Conservation (phyloP, 2,888 invertebrate species). For the Amphipoea oculea region DNA sequence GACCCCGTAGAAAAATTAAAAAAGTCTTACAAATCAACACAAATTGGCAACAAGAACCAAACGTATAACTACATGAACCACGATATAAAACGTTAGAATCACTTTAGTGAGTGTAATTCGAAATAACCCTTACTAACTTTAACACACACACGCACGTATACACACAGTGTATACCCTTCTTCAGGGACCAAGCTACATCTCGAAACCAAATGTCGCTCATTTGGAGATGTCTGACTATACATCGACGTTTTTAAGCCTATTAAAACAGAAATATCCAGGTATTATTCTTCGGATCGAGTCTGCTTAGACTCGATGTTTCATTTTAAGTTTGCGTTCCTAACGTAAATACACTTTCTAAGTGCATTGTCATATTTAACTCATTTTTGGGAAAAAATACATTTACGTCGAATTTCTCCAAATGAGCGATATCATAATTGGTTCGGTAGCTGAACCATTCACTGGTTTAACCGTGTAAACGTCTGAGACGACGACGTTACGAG, state of each 20-base stretch:
- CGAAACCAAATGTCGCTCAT: neutral
- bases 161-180: neutral
- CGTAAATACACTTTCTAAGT: too few species aligned
- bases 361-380: too few species aligned
- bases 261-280: too few species aligned
- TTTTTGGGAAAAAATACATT: too few species aligned
- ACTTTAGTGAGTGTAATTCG: neutral
- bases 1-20: neutral
- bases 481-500: too few species aligned
- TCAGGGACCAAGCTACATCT: neutral
- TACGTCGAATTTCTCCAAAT: too few species aligned
- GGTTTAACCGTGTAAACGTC: neutral
- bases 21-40: neutral
- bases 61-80: too few species aligned
- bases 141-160: neutral
- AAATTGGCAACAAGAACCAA: neutral
- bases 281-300: too few species aligned
- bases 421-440: neutral
- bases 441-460: neutral
- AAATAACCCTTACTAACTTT: neutral
- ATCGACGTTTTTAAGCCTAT: too few species aligned
- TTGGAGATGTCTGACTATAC: too few species aligned
- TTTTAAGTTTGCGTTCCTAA: too few species aligned
- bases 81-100: neutral
- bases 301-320: too few species aligned